Conservation (phyloP, 2,888 invertebrate species). For the Pterostichus niger region DNA sequence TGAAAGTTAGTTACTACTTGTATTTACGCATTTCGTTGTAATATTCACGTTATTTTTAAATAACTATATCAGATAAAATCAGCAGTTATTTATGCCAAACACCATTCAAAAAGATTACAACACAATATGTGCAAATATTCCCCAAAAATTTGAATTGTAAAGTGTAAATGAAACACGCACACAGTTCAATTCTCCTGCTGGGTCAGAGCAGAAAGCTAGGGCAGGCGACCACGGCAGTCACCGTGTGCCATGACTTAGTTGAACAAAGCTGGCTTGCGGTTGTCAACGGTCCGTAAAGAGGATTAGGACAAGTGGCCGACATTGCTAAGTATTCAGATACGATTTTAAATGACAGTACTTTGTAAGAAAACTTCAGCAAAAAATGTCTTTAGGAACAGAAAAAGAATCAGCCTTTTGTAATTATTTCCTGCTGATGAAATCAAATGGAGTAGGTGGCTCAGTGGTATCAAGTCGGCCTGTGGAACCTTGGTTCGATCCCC, state of each 20-base stretch:
- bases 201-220: not conserved
- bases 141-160: slow-evolving; percentile 2
- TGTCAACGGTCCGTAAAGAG: slow-evolving; percentile 25
- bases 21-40: no score
- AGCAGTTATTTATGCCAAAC: no score
- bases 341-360: slow-evolving; percentile 5
- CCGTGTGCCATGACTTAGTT: slow-evolving; percentile 3
- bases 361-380: not conserved
- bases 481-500: no score
- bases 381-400: not conserved
- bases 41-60: no score
- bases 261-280: slow-evolving; percentile 41
- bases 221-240: not conserved
- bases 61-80: no score
- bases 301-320: slow-evolving; percentile 47
- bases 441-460: no score
- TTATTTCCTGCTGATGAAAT: no score
- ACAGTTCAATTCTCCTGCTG: not conserved
- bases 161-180: not conserved
- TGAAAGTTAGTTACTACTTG: no score
- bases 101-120: no score
- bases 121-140: no score
- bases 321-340: slow-evolving; percentile 36
- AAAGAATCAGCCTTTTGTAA: no score
- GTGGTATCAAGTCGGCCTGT: no score